Evolutionary conservation across 2,797 vertebrate genomes (phyloP).

Genomic region (Cirrhinus mrigala): DNA sequence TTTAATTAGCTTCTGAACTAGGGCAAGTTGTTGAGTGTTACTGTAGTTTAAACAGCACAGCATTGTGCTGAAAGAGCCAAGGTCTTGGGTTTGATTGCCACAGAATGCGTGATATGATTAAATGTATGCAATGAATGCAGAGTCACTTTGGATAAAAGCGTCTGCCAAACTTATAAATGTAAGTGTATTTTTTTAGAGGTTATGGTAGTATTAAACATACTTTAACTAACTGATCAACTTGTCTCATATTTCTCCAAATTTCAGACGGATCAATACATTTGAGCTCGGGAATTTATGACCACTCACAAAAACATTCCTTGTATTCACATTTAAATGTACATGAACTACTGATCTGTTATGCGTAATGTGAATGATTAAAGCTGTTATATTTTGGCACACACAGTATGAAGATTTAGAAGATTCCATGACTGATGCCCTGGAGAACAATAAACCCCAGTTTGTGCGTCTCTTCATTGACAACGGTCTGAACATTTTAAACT

Average conservation of each 20-base stretch:
- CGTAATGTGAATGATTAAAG: neutral
- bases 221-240: neutral
- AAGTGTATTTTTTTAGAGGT: neutral
- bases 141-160: neutral
- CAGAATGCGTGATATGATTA: neutral
- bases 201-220: neutral
- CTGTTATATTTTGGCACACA: neutral
- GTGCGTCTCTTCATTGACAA: slow-evolving; percentile 89
- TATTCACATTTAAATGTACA: neutral
- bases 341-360: neutral
- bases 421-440: slow-evolving; percentile 87
- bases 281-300: neutral
- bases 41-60: neutral
- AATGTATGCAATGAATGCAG: neutral
- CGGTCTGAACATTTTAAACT: slow-evolving; percentile 84
- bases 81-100: neutral
- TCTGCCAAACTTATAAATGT: neutral
- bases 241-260: neutral
- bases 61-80: neutral
- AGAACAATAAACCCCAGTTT: slow-evolving; percentile 89
- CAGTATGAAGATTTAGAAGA: slow-evolving; percentile 86
- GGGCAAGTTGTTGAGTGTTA: neutral
- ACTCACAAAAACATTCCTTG: too few relatives aligned
- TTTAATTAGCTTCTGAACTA: neutral
- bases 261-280: neutral